Percentiles rank a stretch among this genome's conserved stretches.
Conservation (phyloP, 2,888 invertebrate species). For the Tholera decimalis region DNA sequence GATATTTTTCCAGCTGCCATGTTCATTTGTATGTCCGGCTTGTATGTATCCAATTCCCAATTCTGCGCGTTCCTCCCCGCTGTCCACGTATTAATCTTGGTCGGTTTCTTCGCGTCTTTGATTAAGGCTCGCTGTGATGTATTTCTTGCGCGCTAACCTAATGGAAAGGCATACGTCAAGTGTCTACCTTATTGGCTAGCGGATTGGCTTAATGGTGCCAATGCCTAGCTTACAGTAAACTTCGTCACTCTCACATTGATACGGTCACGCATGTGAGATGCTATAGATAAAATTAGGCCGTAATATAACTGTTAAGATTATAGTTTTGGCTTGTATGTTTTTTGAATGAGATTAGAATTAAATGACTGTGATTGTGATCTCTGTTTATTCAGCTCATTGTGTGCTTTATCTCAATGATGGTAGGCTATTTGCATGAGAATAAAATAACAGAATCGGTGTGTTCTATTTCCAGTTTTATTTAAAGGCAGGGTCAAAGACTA, state of each 20-base stretch:
- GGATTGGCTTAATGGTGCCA: constrained; percentile 87
- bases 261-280: constrained; percentile 54
- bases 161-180: constrained; percentile 91
- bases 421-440: constrained; percentile 78
- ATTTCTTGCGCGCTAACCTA: constrained; percentile 89
- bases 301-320: constrained; percentile 56
- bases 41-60: constrained; percentile 75
- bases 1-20: constrained; percentile 66
- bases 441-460: constrained; percentile 70
- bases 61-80: constrained; percentile 77
- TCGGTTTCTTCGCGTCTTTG: constrained; percentile 87
- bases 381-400: constrained; percentile 70
- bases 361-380: constrained; percentile 60
- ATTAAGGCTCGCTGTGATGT: constrained; percentile 89
- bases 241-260: constrained; percentile 75
- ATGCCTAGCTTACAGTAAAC: constrained; percentile 79
- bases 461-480: constrained; percentile 68
- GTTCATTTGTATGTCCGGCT: constrained; percentile 76
- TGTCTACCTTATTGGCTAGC: constrained; percentile 89
- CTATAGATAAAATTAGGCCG: constrained; percentile 48
- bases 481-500: constrained; percentile 55
- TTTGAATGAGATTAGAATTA: constrained; percentile 59
- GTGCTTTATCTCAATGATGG: constrained; percentile 72
- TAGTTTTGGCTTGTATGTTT: constrained; percentile 44
- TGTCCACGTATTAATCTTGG: constrained; percentile 88